Evolutionary conservation across 2,797 vertebrate genomes (phyloP), one percentile per base, ranked within the genome.

Genomic region (Myotis myotis): DNA sequence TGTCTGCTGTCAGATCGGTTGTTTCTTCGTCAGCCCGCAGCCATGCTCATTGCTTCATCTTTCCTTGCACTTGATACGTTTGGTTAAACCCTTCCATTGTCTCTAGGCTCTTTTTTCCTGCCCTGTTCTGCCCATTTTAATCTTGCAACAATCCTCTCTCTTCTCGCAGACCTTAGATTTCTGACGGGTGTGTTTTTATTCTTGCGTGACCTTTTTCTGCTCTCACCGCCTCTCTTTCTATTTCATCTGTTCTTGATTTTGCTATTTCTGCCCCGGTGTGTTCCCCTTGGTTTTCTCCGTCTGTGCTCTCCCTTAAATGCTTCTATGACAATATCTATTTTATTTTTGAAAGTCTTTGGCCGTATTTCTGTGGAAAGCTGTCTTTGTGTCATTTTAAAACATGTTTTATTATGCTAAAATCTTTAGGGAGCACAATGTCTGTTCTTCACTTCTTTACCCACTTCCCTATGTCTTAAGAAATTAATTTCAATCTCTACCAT

Each of bases 401-500:
- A 72, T 15, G 64, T 95, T 81, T 91, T 47, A 72, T 91, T 90
- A 82, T 81, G 87, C 49, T 89, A 70, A 83, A 66, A 44, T 30
- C 49, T 94, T 92, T 38, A 87, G 28, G n/a, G 28, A 94, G 68
- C 6, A 74, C 62, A 36, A 76, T n/a, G 71, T 93, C 2, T 7
- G 28, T 66, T 93, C 82, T 91, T 83, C 1, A 22, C 16, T 47
- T 62, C 41, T 85, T 85, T 90, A 47, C 25, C 49, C 19, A 85
- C 28, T 71, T 95, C 85, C 60, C 53, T 92, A 3, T 60, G 47
- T 89, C 94, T 97, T 95, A 87, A 93, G 47, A 96, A 64, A 92
- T 90, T 80, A 92, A 74, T 72, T 90, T 93, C 44, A 41, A 11
- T 60, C 44, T 53, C 75, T 76, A 81, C 22, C 28, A 64, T 15